These are phyloP conservation scores for Chironomus striatipennis DNA, from an alignment of 1,140 invertebrate genomes.

Conservation along the genomic window DNA sequence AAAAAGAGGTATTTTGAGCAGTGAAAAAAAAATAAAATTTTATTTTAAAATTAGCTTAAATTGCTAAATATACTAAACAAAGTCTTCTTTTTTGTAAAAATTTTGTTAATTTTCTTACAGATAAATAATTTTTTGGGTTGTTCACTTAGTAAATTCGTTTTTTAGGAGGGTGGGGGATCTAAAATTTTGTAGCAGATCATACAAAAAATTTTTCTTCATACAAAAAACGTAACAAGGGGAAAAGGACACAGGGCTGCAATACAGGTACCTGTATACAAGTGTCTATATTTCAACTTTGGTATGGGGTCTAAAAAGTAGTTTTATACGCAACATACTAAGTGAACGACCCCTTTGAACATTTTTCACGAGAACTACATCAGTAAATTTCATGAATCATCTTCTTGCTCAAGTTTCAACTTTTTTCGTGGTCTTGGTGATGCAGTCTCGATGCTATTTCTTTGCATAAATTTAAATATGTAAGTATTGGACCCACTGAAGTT, in stretches of 20 bases:
- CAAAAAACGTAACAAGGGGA: too few species aligned
- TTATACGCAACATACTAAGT: too few species aligned
- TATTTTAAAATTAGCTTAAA: neutral
- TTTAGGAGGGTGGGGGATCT: too few species aligned
- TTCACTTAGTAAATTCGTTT: too few species aligned
- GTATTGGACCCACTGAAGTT: neutral
- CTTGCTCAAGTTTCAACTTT: neutral
- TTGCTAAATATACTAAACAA: neutral
- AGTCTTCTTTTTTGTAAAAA: neutral
- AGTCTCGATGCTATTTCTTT: neutral
- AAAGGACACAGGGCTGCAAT: too few species aligned
- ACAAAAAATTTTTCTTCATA: too few species aligned
- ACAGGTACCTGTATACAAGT: too few species aligned
- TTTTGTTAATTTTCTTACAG: neutral
- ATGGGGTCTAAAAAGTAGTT: too few species aligned
- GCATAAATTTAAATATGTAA: constrained; percentile 11
- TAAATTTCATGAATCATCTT: neutral
- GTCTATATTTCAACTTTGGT: too few species aligned
- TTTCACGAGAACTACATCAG: neutral
- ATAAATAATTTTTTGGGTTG: too few species aligned
- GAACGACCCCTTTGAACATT: neutral
- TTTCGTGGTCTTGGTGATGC: neutral
- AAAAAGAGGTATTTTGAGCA: too few species aligned
- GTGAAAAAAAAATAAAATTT: neutral
- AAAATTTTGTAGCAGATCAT: too few species aligned